Evolutionary conservation across 2,888 invertebrate species (phyloP).

Genomic region (Zeuzera pyrina): DNA sequence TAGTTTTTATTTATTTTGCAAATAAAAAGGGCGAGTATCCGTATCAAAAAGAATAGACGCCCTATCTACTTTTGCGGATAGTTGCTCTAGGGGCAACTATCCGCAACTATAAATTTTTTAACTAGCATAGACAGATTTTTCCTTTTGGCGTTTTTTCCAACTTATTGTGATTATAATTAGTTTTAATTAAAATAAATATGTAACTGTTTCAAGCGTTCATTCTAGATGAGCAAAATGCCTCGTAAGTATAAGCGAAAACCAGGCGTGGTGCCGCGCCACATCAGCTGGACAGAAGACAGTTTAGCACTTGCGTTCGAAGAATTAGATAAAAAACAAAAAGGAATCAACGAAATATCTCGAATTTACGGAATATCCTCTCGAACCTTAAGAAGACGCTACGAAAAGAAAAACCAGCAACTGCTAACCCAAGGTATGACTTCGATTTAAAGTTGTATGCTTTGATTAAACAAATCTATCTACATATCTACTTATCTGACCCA

Average conservation of each 20-base stretch:
- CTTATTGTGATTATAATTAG: too few relatives aligned
- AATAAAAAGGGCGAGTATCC: too few relatives aligned
- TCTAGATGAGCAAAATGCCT: too few relatives aligned
- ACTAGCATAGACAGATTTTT: too few relatives aligned
- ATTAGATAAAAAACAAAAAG: slow-evolving; percentile 13
- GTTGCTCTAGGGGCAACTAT: too few relatives aligned
- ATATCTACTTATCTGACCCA: slow-evolving; percentile 9
- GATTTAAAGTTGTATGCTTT: slow-evolving; percentile 7
- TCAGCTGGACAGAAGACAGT: slow-evolving; percentile 18
- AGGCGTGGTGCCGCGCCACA: slow-evolving; percentile 14
- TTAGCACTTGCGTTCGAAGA: slow-evolving; percentile 15
- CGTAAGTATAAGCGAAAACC: slow-evolving; percentile 10
- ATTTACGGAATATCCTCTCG: slow-evolving; percentile 15
- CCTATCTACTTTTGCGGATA: too few relatives aligned
- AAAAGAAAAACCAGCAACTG: slow-evolving; percentile 16
- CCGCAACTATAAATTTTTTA: too few relatives aligned
- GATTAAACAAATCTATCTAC: slow-evolving; percentile 10
- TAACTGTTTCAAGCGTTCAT: neutral
- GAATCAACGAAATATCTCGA: slow-evolving; percentile 16
- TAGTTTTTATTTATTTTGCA: too few relatives aligned
- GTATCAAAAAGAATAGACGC: too few relatives aligned
- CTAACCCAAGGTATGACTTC: slow-evolving; percentile 12
- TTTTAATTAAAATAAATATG: neutral
- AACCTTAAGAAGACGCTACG: slow-evolving; percentile 17
- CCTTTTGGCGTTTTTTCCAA: neutral